phyloP scores from a whole-genome alignment of 2,113 vertebrate genomes.

The Axis porcinus region DNA sequence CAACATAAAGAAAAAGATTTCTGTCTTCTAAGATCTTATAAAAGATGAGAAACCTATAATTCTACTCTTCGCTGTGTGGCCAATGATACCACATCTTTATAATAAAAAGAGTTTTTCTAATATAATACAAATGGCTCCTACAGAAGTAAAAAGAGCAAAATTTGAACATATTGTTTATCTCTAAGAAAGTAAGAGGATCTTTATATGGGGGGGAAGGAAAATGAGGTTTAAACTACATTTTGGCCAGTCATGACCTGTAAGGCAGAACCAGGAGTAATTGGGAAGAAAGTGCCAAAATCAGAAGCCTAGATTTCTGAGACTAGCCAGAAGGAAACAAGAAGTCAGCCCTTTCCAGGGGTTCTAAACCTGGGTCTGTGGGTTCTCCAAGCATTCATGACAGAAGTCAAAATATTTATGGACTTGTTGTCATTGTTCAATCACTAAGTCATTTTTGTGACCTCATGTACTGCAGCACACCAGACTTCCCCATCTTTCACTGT shows the following conservation, averaged over 20 bases:
- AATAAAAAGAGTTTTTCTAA: neutral
- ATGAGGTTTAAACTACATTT: neutral
- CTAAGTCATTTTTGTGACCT: neutral
- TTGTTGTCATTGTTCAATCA: neutral
- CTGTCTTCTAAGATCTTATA: neutral
- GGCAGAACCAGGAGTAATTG: neutral
- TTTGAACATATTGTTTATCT: neutral
- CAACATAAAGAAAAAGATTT: neutral
- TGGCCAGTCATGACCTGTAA: neutral
- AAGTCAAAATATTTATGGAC: neutral
- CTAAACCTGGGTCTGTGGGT: neutral
- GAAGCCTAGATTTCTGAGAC: neutral
- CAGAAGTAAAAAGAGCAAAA: neutral
- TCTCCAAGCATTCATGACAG: neutral
- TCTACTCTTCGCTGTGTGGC: neutral
- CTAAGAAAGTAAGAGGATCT: neutral
- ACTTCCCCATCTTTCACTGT: neutral
- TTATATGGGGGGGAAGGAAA: neutral
- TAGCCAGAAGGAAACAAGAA: neutral
- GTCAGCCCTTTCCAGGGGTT: neutral
- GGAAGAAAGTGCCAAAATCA: neutral
- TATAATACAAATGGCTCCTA: neutral
- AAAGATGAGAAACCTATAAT: neutral
- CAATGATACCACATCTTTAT: too few relatives aligned
- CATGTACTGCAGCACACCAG: neutral